Conservation (phyloP, 2,888 invertebrate species). For the Trissonchulus sp. region DNA sequence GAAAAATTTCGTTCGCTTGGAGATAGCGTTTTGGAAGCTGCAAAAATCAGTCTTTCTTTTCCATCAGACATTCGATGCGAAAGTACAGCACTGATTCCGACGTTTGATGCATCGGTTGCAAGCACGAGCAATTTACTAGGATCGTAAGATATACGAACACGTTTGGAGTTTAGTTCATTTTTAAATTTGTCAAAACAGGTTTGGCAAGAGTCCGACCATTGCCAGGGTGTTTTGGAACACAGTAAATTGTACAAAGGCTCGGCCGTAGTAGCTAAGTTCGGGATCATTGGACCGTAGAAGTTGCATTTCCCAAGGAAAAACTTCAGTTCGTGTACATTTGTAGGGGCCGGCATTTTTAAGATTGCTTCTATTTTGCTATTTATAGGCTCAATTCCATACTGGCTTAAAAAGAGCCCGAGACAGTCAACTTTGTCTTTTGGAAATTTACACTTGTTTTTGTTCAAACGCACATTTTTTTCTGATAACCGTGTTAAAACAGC, state of each 20-base stretch:
- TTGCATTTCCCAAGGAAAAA: too few species aligned
- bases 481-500: background rate
- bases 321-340: background rate
- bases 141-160: background rate
- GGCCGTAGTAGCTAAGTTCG: too few species aligned
- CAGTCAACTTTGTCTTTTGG: background rate
- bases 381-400: background rate
- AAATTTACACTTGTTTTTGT: background rate
- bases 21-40: background rate
- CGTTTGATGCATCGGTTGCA: background rate
- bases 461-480: background rate
- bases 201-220: background rate
- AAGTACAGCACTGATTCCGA: background rate
- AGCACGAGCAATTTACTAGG: background rate
- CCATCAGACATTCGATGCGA: background rate
- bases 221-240: background rate
- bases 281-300: too few species aligned
- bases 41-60: background rate
- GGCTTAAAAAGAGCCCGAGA: background rate
- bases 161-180: background rate
- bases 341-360: background rate
- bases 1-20: background rate
- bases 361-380: background rate
- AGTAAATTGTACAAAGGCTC: too few species aligned
- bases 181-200: background rate